phyloP scores from a whole-genome alignment of 2,888 invertebrate species.

The Conomelus anceps region DNA sequence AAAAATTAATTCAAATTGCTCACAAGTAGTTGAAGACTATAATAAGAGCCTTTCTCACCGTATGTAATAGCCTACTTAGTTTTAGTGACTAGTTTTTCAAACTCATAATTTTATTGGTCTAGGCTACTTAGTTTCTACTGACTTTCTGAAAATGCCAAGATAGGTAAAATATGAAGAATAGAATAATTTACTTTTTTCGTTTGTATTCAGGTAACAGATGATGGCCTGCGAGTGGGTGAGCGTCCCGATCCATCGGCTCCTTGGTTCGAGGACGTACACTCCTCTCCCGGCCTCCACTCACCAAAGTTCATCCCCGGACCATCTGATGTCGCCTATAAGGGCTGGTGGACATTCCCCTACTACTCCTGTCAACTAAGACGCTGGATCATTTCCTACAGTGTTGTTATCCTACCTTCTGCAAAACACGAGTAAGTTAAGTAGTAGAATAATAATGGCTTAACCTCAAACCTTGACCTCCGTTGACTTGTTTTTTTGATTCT shows the following conservation, averaged over 20 bases:
- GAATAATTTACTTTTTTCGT: too few relatives aligned
- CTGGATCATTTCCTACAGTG: constrained; percentile 83
- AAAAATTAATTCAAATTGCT: too few relatives aligned
- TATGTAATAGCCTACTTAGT: too few relatives aligned
- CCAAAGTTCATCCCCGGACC: constrained; percentile 62
- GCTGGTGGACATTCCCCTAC: constrained; percentile 87
- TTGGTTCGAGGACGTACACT: constrained; percentile 62
- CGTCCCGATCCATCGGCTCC: constrained; percentile 58
- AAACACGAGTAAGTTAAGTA: constrained; percentile 45
- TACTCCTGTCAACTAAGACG: constrained; percentile 70
- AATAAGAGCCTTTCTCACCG: too few relatives aligned
- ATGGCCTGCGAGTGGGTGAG: constrained; percentile 50
- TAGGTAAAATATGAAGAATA: too few relatives aligned
- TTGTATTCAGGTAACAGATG: constrained; percentile 11
- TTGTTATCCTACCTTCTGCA: constrained; percentile 53
- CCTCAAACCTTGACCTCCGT: too few relatives aligned
- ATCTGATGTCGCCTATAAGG: constrained; percentile 55
- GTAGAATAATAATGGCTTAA: neutral
- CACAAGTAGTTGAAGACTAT: too few relatives aligned
- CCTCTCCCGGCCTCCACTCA: constrained; percentile 55
- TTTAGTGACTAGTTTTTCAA: too few relatives aligned
- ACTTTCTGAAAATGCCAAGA: too few relatives aligned
- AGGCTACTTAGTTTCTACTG: too few relatives aligned
- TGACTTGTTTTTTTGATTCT: too few relatives aligned
- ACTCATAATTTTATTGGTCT: too few relatives aligned